Evolutionary conservation across 2,797 vertebrate species (phyloP), one percentile per base, ranked within the genome.

Genomic region (Melanotaenia parkinsoni): DNA sequence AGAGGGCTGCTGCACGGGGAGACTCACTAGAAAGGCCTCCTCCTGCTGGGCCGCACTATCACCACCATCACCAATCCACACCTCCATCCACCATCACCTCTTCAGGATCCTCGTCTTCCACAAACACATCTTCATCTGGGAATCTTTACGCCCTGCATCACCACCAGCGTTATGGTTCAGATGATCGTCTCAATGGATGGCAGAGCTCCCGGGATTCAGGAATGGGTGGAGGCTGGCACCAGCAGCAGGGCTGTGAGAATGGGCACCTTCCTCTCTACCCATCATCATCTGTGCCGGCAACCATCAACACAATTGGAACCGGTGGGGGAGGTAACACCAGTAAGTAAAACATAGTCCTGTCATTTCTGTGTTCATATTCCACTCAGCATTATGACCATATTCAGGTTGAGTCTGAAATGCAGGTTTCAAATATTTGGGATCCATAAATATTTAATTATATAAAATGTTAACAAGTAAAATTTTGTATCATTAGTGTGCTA

Each of bases 131-230:
- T 0, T 90, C 85, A 3, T 88, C 88, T 1, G 84, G 89, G n/a
- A 96, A 96, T 83, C 95, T 95, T 76, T 98, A 97, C 86, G 94
- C 96, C 24, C 69, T 90, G 67, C 90, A 91, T 50, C 97, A 96
- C 83, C 97, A 98, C 94, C 97, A 98, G 94, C 98, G 98, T 91
- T 98, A 98, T 69, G 97, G 98, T 92, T 99, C 98, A 0, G 97
- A 99, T 0, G 98, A 99, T 90, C 97, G 97, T n/a, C 96, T 99
- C 58, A 99, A 99, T 9, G 98, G 98, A 13, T 99, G 97, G 98
- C 97, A 98, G 90, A 96, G 95, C 90, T 96, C 96, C 37, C 93
- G 98, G 75, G 98, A 98, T 83, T 97, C 97, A 1, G 96, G 96
- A 70, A 94, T 98, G 84, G 96, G 94, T 0, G 93, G 93, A 13